These are phyloP conservation scores for Lochmaea crataegi DNA, from an alignment of 2,888 invertebrate species.

Conservation along the genomic window DNA sequence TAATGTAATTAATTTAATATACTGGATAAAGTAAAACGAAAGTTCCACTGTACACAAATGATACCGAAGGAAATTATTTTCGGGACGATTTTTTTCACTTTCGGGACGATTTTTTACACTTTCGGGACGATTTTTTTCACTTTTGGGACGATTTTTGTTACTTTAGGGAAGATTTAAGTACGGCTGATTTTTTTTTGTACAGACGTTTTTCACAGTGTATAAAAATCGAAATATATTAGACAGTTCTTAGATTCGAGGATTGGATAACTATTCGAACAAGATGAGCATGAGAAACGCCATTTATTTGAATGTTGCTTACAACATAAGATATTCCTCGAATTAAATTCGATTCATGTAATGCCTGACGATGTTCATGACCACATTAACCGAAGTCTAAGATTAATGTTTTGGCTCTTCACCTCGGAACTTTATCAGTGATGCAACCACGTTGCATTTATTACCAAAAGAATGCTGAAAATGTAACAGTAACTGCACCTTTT, in stretches of 20 bases:
- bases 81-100: too few relatives aligned
- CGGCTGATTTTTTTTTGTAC: too few relatives aligned
- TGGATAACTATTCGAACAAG: constrained; percentile 15
- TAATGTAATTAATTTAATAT: too few relatives aligned
- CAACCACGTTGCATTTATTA: not conserved
- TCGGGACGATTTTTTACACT: too few relatives aligned
- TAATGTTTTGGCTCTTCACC: constrained; percentile 8
- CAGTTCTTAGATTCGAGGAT: constrained; percentile 7
- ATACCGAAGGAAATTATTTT: too few relatives aligned
- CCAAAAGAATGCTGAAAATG: not conserved
- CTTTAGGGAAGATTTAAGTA: too few relatives aligned
- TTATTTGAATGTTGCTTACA: constrained; percentile 11
- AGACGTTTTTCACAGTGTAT: not conserved
- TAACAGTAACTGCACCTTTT: not conserved
- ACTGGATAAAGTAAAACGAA: too few relatives aligned
- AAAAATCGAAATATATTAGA: not conserved
- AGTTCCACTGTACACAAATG: too few relatives aligned
- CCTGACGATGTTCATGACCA: constrained; percentile 21
- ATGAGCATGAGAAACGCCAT: constrained; percentile 11
- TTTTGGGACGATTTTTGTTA: too few relatives aligned
- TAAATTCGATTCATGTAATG: constrained; percentile 20
- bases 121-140: too few relatives aligned
- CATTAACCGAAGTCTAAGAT: constrained; percentile 18
- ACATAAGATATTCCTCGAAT: constrained; percentile 19
- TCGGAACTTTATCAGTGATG: constrained; percentile 7